Conservation (phyloP, 2,113 vertebrate genomes). For the Scolopax mira region DNA sequence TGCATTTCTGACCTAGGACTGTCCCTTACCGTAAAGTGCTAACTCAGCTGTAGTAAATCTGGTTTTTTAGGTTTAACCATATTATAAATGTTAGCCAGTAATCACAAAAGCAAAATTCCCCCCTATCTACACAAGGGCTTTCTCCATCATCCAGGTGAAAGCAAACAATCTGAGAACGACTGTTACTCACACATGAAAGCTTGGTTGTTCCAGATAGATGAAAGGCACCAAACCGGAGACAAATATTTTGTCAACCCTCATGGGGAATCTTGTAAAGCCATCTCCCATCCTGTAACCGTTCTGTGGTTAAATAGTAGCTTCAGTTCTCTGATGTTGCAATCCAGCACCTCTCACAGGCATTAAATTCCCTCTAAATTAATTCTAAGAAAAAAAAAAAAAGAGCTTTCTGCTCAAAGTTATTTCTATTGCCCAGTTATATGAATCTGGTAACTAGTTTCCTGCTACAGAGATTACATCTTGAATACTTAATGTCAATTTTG, state of each 20-base stretch:
- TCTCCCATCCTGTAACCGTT: conserved; percentile 26
- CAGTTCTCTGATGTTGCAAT: conserved; percentile 68
- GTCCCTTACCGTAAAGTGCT: not conserved
- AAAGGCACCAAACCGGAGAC: not conserved
- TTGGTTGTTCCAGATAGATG: not conserved
- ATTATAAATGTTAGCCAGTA: not conserved
- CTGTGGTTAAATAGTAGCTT: conserved; percentile 64
- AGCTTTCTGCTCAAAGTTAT: conserved; percentile 67
- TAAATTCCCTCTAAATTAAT: conserved; percentile 76
- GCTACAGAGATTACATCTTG: conserved; percentile 75
- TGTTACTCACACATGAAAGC: not conserved
- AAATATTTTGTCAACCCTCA: conserved; percentile 2
- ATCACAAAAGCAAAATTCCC: not conserved
- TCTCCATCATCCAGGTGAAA: not conserved
- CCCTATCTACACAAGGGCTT: not conserved
- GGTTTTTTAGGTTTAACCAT: not conserved
- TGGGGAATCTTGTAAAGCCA: conserved; percentile 29
- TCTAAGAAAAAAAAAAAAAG: conserved; percentile 63
- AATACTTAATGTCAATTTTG: conserved; percentile 80
- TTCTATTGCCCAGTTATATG: conserved; percentile 69
- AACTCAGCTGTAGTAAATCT: not conserved
- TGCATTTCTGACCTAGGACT: not conserved
- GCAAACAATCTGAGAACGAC: not conserved
- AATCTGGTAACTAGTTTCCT: conserved; percentile 74
- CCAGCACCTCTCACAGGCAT: conserved; percentile 60